phyloP scores from a whole-genome alignment of 2,113 vertebrate species.

The Coregonus clupeaformis region DNA sequence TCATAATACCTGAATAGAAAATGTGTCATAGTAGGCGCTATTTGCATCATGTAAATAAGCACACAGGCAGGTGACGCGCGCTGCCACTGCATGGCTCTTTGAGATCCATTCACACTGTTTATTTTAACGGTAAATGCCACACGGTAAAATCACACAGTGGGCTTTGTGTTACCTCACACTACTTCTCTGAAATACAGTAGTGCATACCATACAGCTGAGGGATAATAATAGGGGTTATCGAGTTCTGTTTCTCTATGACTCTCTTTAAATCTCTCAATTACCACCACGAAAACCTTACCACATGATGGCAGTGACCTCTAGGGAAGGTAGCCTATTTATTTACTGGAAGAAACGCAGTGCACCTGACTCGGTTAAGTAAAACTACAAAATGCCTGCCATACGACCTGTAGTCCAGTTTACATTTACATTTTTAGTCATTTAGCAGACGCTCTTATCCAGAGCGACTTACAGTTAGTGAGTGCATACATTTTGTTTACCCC shows the following conservation, averaged over 20 bases:
- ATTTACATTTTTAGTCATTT: too few species aligned
- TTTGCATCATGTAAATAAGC: not conserved
- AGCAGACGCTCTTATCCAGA: too few species aligned
- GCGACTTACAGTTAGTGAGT: too few species aligned
- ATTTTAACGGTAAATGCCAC: not conserved
- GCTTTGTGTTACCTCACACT: not conserved
- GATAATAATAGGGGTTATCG: not conserved
- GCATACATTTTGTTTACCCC: too few species aligned
- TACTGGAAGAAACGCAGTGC: not conserved
- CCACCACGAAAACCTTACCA: not conserved
- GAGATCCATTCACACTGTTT: not conserved
- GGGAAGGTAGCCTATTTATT: not conserved
- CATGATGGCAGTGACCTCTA: constrained; percentile 2
- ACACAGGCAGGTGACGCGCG: not conserved
- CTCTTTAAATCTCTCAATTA: not conserved
- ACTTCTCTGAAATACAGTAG: not conserved
- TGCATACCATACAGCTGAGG: not conserved
- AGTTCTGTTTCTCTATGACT: not conserved
- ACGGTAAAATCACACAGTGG: not conserved
- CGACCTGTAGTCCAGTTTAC: not conserved
- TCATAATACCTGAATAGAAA: not conserved
- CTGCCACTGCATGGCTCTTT: not conserved
- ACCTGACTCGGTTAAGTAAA: not conserved
- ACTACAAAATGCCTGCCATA: not conserved
- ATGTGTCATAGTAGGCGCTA: not conserved